A percentile compares a stretch with the other conserved stretches of the same genome.
These are phyloP conservation scores for Dasyornis broadbenti DNA, from an alignment of 2,113 vertebrate species.

Conservation along the genomic window DNA sequence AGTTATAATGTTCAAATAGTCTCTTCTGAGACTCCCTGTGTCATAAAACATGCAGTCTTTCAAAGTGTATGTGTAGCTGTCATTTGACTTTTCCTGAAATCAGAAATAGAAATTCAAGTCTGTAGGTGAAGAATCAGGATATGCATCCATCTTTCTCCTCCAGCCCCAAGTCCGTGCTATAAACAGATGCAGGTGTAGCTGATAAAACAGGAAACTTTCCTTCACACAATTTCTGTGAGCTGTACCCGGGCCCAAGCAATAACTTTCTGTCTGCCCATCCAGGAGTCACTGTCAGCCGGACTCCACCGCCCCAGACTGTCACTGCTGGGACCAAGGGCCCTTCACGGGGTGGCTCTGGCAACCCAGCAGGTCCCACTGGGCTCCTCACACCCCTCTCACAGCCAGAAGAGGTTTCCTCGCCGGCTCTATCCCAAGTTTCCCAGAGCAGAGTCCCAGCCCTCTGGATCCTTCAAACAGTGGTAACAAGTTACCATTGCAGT, in stretches of 20 bases:
- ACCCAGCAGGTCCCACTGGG: neutral
- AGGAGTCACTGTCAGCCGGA: neutral
- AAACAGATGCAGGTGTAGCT: neutral
- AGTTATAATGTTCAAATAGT: conserved; percentile 23
- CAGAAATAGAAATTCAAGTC: neutral
- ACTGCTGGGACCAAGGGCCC: neutral
- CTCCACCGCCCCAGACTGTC: neutral
- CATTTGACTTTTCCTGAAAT: neutral
- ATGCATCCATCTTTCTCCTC: neutral
- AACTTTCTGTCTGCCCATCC: neutral
- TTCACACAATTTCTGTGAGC: no score
- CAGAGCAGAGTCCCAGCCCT: neutral
- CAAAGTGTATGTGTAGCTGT: neutral
- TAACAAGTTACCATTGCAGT: no score
- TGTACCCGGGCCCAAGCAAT: neutral
- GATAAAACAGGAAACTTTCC: neutral
- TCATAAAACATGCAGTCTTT: neutral
- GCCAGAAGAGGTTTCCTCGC: neutral
- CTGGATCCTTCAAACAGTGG: neutral
- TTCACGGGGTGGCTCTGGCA: accelerated
- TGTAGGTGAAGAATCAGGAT: no score
- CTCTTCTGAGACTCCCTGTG: neutral
- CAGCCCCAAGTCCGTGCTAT: neutral
- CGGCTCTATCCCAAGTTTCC: accelerated
- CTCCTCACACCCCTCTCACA: neutral